phyloP scores from a whole-genome alignment of 2,113 vertebrate species.

The Scopus umbretta region DNA sequence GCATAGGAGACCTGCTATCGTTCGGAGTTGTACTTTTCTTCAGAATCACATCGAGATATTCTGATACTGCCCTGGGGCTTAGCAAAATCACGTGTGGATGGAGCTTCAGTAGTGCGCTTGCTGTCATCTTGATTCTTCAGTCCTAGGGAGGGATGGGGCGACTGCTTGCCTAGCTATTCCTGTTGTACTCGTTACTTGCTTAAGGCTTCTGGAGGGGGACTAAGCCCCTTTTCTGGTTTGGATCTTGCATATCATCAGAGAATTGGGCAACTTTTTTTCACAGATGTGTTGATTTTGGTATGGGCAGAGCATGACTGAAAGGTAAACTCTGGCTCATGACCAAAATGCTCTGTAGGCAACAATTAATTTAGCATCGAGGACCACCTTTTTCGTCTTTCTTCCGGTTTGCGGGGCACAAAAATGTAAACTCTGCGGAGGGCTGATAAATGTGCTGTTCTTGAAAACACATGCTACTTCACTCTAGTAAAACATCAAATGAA shows the following conservation, averaged over 20 bases:
- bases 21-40: not conserved
- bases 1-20: not conserved
- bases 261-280: not conserved
- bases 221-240: not conserved
- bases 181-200: too few relatives aligned
- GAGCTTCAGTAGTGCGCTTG: not conserved
- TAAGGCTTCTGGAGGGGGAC: not conserved
- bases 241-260: not conserved
- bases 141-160: not conserved
- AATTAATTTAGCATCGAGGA: not conserved
- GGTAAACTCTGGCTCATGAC: not conserved
- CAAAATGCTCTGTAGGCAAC: not conserved
- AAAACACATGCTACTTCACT: not conserved
- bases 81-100: rapidly evolving
- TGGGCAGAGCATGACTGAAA: not conserved
- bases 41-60: not conserved
- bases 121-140: not conserved
- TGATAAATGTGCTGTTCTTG: not conserved
- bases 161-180: not conserved
- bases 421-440: not conserved
- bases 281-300: rapidly evolving
- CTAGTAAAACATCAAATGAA: not conserved
- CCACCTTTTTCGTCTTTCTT: not conserved
- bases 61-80: not conserved
- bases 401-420: not conserved